Conservation (phyloP, 1,140 invertebrate genomes). For the Platyscapa corneri region DNA sequence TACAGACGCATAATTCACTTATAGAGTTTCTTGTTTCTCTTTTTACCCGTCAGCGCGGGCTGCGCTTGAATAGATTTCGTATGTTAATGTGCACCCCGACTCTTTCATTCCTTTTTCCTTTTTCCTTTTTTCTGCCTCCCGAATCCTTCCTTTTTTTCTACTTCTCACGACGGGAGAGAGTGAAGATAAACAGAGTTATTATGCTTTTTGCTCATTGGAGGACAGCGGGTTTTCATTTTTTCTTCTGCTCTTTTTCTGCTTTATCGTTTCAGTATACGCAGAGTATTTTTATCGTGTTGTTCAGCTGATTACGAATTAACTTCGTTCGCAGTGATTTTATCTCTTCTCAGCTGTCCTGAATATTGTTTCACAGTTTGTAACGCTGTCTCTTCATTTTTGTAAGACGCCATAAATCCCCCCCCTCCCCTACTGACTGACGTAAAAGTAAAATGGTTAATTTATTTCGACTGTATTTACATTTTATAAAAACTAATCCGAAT, state of each 20-base stretch:
- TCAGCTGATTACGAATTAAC: slow-evolving; percentile 10
- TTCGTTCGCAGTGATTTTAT: not conserved
- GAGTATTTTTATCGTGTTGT: not conserved
- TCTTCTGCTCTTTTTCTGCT: not conserved
- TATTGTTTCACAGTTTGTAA: not conserved
- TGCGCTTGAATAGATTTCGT: slow-evolving; percentile 49
- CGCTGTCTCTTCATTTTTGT: not conserved
- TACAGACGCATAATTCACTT: slow-evolving; percentile 48
- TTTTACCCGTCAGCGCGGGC: slow-evolving; percentile 4
- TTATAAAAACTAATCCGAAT: not conserved
- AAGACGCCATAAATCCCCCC: not conserved
- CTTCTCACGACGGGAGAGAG: slow-evolving; percentile 19
- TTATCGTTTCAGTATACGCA: not conserved
- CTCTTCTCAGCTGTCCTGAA: not conserved
- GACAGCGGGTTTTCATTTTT: slow-evolving; percentile 3
- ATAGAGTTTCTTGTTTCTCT: slow-evolving; percentile 43
- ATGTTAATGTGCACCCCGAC: slow-evolving; percentile 40
- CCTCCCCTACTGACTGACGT: too few relatives aligned
- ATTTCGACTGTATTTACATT: not conserved
- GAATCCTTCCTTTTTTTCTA: slow-evolving; percentile 2
- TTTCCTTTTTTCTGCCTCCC: slow-evolving; percentile 11
- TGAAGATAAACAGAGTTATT: slow-evolving; percentile 42
- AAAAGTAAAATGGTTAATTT: too few relatives aligned
- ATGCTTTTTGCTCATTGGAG: slow-evolving; percentile 24
- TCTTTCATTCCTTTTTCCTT: slow-evolving; percentile 6